Evolutionary conservation across 2,888 invertebrate genomes (phyloP).

Genomic region (Apantesis nais): DNA sequence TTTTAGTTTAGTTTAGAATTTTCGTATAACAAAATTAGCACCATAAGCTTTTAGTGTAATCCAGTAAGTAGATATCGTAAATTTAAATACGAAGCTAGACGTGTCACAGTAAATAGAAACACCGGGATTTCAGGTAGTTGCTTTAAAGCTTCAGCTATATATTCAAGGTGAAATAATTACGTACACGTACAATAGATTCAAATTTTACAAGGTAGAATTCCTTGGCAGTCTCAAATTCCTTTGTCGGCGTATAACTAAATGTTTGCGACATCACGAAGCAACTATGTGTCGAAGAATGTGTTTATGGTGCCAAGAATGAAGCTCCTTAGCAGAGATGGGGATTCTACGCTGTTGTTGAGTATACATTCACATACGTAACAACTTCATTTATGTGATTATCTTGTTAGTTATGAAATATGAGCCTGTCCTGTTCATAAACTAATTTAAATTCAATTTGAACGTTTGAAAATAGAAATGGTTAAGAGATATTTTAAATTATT

Average conservation of each 20-base stretch:
- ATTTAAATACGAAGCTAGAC: constrained; percentile 71
- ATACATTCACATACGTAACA: constrained; percentile 48
- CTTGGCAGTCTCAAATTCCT: constrained; percentile 75
- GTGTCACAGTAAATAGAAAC: constrained; percentile 69
- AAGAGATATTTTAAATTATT: neutral
- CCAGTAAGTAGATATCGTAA: constrained; percentile 65
- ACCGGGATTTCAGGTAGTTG: constrained; percentile 60
- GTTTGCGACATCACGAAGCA: constrained; percentile 75
- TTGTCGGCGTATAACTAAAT: constrained; percentile 65
- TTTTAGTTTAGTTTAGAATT: no score
- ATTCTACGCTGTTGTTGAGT: constrained; percentile 48
- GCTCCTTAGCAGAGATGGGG: constrained; percentile 69
- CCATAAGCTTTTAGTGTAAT: constrained; percentile 64
- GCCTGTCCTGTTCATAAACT: neutral
- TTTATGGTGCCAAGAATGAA: constrained; percentile 82
- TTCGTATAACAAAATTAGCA: no score
- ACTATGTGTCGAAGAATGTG: constrained; percentile 85
- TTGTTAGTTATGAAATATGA: constrained; percentile 17
- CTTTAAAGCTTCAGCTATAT: constrained; percentile 65
- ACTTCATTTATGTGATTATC: constrained; percentile 45
- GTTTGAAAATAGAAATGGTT: neutral
- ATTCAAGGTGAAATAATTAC: constrained; percentile 73
- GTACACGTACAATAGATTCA: constrained; percentile 57
- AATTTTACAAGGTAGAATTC: constrained; percentile 71
- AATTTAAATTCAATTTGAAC: neutral